Base-by-base conservation (phyloP, 2,888 invertebrate genomes). In the Lasioglossum oenotherae region DNA sequence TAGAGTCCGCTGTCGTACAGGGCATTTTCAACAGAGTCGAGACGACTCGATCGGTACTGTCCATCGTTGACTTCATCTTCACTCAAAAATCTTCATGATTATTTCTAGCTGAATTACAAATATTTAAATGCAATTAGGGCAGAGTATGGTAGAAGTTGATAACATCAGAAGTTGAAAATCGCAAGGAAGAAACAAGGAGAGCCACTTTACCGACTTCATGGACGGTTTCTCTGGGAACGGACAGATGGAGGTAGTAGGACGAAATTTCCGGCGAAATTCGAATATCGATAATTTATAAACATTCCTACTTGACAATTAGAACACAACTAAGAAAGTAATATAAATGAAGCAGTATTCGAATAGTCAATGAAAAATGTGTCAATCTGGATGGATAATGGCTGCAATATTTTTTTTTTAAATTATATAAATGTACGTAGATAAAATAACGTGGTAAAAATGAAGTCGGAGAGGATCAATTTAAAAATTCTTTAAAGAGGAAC, bases 241-340 rank as follows among this genome's bases (percentile, higher is more conserved):
- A 67, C 38, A 86, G 86, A 85, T 85, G 86, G 86, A 81, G 85
- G 16, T 67, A 81, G 64, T 53, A 19, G 85, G 41, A 60, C 31
- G 4, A 14, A 8, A 35, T 75, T 67, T 67, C 8, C 19, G 19
- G 2, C 2, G 31, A 67, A 35, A 35, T 16, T 67, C 31, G 31
- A 35, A 67, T 35, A 19, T 35, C 31, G 31, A 31, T 35, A 1
- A 35, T 67, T 60, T 12, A 27, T n/a, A 12, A 23, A 23, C 53
- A n/a, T 46, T 46, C 16, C 46, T 46, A 2, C 23, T n/a, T 6
- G 38, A 38, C 38, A 0, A 38, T 38, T 38, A 38, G 4, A 38
- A 38, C 38, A 38, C 6, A 38, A 35, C 4, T 38, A 38, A 0
- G 6, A 38, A 38, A 6, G 14, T n/a, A 57, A 23, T 12, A 27